A percentile compares a stretch with the other conserved stretches of the same genome.
Evolutionary conservation across 1,140 invertebrate species (phyloP).

Genomic region (Lamellibrachia luymesi): DNA sequence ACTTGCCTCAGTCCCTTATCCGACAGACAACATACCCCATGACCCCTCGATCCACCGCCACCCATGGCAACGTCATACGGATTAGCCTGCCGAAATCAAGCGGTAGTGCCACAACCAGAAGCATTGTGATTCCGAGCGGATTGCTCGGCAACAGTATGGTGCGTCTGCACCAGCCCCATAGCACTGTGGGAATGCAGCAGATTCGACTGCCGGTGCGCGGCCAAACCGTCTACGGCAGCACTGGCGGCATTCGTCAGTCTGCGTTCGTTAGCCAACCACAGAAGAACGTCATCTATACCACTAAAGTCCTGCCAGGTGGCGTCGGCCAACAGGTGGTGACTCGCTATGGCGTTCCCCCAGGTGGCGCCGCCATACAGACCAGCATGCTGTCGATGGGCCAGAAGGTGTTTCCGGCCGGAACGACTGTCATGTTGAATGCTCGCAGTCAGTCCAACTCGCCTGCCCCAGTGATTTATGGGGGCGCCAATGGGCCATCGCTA

Average conservation of each 20-base stretch:
- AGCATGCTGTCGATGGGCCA: background rate
- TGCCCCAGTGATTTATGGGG: background rate
- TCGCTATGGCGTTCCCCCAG: background rate
- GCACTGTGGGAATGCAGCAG: background rate
- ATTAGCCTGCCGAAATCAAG: background rate
- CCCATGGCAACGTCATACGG: background rate
- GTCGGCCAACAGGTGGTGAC: background rate
- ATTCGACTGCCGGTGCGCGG: background rate
- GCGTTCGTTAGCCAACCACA: background rate
- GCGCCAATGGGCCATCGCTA: background rate
- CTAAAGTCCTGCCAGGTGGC: background rate
- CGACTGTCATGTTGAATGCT: background rate
- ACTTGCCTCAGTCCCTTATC: background rate
- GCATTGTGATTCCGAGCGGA: background rate
- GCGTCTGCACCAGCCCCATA: background rate
- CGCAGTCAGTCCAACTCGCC: background rate
- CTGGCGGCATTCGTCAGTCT: background rate
- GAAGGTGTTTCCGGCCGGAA: background rate
- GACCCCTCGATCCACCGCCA: background rate
- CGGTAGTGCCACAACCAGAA: background rate
- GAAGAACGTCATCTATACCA: background rate
- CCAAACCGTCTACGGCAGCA: background rate
- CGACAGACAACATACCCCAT: background rate
- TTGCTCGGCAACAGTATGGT: background rate
- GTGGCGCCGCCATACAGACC: background rate